phyloP scores from a whole-genome alignment of 2,797 vertebrate species.

The Champsocephalus gunnari region DNA sequence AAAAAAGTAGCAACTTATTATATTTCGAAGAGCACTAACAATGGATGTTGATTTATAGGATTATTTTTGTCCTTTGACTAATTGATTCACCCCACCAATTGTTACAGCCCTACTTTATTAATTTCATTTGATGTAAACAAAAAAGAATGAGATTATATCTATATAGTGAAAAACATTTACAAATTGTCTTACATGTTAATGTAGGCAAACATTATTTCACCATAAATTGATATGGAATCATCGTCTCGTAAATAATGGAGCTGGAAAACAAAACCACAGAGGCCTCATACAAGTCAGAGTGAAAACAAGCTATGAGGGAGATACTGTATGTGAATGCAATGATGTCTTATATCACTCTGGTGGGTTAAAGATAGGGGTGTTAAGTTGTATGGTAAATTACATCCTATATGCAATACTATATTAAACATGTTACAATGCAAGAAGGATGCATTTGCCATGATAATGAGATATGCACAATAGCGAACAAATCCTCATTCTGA shows the following conservation, averaged over 20 bases:
- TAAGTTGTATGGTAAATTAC: no score
- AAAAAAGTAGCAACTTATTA: not conserved
- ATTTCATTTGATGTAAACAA: not conserved
- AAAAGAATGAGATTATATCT: not conserved
- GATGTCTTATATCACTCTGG: not conserved
- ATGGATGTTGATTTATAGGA: not conserved
- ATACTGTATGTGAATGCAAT: not conserved
- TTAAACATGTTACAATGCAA: not conserved
- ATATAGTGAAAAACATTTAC: not conserved
- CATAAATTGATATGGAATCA: conserved; percentile 5
- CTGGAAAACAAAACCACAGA: conserved; percentile 1
- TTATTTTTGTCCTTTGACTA: not conserved
- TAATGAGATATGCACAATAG: not conserved
- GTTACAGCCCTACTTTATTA: not conserved
- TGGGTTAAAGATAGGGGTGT: not conserved
- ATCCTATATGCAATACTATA: not conserved
- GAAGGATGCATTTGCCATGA: not conserved
- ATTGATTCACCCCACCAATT: not conserved
- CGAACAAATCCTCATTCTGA: not conserved
- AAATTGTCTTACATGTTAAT: not conserved
- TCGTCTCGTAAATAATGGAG: conserved; percentile 29
- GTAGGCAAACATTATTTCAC: not conserved
- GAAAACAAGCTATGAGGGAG: not conserved
- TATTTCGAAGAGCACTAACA: not conserved
- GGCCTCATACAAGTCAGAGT: conserved; percentile 25